Evolutionary conservation across 2,888 invertebrate genomes (phyloP).

Genomic region (Lasioglossum oenotherae): DNA sequence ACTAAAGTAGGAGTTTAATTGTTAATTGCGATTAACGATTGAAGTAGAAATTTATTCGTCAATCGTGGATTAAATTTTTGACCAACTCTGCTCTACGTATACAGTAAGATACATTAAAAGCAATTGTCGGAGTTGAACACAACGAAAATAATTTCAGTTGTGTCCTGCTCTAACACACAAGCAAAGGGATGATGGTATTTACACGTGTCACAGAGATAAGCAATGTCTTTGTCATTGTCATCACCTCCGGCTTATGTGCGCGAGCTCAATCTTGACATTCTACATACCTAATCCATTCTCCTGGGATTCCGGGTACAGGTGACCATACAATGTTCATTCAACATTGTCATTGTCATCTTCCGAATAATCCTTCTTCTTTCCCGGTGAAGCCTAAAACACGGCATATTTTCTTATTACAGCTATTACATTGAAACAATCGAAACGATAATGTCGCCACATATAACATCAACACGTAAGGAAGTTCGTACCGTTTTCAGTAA

Average conservation of each 20-base stretch:
- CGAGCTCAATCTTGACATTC: conserved; percentile 3
- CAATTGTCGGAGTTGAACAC: not conserved
- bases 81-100: too few relatives aligned
- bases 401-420: not conserved
- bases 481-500: too few relatives aligned
- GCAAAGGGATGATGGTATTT: not conserved
- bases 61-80: too few relatives aligned
- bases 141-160: not conserved
- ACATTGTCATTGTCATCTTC: not conserved
- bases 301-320: not conserved
- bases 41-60: too few relatives aligned
- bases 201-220: conserved; percentile 20
- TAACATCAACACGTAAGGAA: not conserved
- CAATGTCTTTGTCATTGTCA: conserved; percentile 15
- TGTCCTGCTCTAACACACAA: not conserved
- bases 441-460: not conserved
- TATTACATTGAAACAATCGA: not conserved
- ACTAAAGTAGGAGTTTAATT: too few relatives aligned
- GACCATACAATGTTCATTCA: not conserved
- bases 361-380: not conserved
- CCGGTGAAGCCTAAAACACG: not conserved
- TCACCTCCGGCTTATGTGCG: not conserved
- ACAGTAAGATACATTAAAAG: not conserved
- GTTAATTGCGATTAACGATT: too few relatives aligned
- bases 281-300: conserved; percentile 4